These are phyloP conservation scores for Molorchus minor DNA, from an alignment of 2,888 invertebrate genomes.

Conservation along the genomic window DNA sequence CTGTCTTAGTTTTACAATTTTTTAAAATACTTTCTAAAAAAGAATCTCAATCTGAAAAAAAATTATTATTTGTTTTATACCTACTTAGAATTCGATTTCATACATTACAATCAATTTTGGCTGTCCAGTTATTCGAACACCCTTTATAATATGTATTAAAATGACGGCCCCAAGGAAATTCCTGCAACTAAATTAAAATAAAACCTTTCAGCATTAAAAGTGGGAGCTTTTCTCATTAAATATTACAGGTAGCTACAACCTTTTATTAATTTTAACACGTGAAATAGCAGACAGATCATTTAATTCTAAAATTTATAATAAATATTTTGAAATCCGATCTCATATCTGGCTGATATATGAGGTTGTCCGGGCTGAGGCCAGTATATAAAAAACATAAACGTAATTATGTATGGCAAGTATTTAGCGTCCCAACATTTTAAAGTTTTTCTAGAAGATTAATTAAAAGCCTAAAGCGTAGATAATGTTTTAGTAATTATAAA, in stretches of 20 bases:
- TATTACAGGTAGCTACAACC: constrained; percentile 39
- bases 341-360: constrained; percentile 36
- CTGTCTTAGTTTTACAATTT: no score
- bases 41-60: no score
- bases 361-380: constrained; percentile 13
- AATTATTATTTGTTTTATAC: no score
- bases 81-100: no score
- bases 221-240: constrained; percentile 26
- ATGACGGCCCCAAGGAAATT: no score
- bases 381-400: constrained; percentile 23
- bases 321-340: constrained; percentile 42
- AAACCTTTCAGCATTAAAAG: constrained; percentile 7
- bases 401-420: constrained; percentile 27
- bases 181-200: background rate
- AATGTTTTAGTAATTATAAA: constrained; percentile 53
- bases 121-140: no score
- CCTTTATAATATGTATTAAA: no score
- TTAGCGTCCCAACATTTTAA: constrained; percentile 31
- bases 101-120: no score
- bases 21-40: no score
- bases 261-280: constrained; percentile 55
- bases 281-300: constrained; percentile 49
- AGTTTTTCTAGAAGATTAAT: constrained; percentile 42
- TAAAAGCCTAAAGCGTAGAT: constrained; percentile 50
- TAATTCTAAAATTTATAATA: constrained; percentile 45